Evolutionary conservation across 2,797 vertebrate species (phyloP).

Genomic region (Rhinoraja longicauda): DNA sequence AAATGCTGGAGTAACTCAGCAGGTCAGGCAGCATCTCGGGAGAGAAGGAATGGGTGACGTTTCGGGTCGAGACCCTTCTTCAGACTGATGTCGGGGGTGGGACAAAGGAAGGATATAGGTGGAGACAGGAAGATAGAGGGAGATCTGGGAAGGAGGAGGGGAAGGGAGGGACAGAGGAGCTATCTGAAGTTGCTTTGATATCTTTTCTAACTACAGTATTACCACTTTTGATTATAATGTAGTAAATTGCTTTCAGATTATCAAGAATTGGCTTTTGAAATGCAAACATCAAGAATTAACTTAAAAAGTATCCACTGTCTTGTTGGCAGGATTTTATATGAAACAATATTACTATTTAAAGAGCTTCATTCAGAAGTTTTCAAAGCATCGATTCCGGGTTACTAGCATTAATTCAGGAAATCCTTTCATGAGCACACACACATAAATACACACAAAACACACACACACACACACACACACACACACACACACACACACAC

Average conservation of each 20-base stretch:
- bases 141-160: too few species aligned
- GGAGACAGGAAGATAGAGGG: too few species aligned
- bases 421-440: not conserved
- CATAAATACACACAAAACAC: not conserved
- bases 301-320: not conserved
- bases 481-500: not conserved
- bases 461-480: not conserved
- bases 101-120: too few species aligned
- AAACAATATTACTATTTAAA: not conserved
- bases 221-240: not conserved
- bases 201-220: not conserved
- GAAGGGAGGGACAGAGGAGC: too few species aligned
- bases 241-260: not conserved
- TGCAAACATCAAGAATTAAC: not conserved
- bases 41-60: too few species aligned
- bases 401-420: not conserved
- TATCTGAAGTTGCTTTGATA: not conserved
- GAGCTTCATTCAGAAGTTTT: not conserved
- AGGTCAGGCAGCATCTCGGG: too few species aligned
- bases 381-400: not conserved
- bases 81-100: too few species aligned
- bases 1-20: too few species aligned
- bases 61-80: too few species aligned
- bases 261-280: conserved; percentile 31
- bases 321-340: not conserved